Evolutionary conservation across 2,797 vertebrate species (phyloP), one percentile per base, ranked within the genome.

Genomic region (Silurus lanzhouensis): DNA sequence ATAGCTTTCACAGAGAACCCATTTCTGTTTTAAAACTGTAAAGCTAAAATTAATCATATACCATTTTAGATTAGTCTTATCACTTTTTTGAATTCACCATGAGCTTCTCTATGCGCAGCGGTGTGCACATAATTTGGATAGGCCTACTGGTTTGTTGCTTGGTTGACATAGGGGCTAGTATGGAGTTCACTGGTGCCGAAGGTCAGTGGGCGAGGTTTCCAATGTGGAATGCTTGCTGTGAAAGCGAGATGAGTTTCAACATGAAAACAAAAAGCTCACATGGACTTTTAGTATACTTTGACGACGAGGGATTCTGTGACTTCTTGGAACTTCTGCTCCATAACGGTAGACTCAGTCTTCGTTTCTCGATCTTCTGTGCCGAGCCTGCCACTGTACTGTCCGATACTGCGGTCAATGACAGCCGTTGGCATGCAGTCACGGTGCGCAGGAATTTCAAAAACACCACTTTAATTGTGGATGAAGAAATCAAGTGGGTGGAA

Each of bases 171-270:
- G 96, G 96, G 89, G 95, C 94, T 0, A 95, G 96, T 88, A 94
- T 99, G 92, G 98, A 99, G 93, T 99, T 99, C 90, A 97, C 97
- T 0, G 98, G 98, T 0, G 96, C 97, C 0, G 97, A 97, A 92
- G 97, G 97, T 90, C 98, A 99, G 90, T 99, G 98, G 98, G 98
- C 98, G 27, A 96, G 98, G 87, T 99, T 99, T 91, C 98, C 98
- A 0, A 98, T 99, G 94, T 99, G 98, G 98, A 99, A 99, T 48
- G 98, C 98, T 64, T 99, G 98, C 94, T 99, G 98, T 0, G 98
- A 99, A 91, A 99, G 98, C 0, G 97, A 99, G 91, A 97, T 99
- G 96, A 99, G 97, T 93, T 99, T 99, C 95, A 98, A 98, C 93
- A 97, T 99, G 95, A 97, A 98, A 95, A 99, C 98, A 1, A 97